These are phyloP conservation scores for Hypsibius dujardini DNA, from an alignment of 1,140 invertebrate species.

Conservation along the genomic window DNA sequence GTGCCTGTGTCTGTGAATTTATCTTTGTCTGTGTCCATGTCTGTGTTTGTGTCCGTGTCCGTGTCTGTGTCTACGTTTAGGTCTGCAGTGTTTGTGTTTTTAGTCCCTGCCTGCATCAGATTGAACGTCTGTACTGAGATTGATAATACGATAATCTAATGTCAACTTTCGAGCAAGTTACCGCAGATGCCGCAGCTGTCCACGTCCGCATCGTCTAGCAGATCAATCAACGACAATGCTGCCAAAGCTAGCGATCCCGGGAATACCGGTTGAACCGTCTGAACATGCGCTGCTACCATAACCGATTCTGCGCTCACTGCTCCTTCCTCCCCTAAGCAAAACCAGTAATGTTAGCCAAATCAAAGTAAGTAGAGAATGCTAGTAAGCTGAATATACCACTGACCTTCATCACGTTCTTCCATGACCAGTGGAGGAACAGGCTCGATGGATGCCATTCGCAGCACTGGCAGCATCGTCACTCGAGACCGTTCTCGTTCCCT, in stretches of 20 bases:
- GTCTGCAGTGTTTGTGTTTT: no score
- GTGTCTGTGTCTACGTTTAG: no score
- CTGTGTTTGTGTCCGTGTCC: no score
- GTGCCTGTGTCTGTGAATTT: no score
- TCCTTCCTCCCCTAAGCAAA: background rate
- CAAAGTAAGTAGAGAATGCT: no score
- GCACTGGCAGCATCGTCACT: constrained; percentile 82
- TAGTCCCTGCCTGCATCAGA: no score
- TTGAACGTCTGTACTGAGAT: no score
- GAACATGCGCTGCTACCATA: background rate
- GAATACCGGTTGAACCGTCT: constrained; percentile 66
- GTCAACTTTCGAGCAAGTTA: constrained; percentile 22
- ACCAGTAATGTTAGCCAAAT: background rate
- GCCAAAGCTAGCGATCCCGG: constrained; percentile 87
- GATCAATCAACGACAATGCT: constrained; percentile 76
- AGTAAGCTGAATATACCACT: background rate
- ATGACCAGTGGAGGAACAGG: constrained; percentile 46
- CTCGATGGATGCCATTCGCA: constrained; percentile 80
- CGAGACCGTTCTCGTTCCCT: constrained; percentile 85
- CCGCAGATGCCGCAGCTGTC: constrained; percentile 62
- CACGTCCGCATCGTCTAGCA: constrained; percentile 87
- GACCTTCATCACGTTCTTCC: constrained; percentile 7
- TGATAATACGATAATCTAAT: no score
- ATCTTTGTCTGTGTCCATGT: no score
- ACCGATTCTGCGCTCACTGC: background rate